A percentile compares a stretch with the other conserved stretches of the same genome.
These are phyloP conservation scores for Hirudinaria manillensis DNA, from an alignment of 2,888 invertebrate species.

Conservation along the genomic window DNA sequence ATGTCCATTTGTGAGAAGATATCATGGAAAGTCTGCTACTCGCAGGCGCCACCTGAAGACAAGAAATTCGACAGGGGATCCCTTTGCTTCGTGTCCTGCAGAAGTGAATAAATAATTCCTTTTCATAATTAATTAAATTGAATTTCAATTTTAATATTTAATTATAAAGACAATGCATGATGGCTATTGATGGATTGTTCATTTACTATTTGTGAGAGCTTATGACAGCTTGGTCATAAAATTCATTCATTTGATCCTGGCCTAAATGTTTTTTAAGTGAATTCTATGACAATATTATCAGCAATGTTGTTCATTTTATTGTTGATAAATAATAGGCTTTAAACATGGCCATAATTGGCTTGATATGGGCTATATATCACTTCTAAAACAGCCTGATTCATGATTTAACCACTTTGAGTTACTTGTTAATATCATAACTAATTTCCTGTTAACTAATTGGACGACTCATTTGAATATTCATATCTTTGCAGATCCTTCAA, in stretches of 20 bases:
- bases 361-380: too few species aligned
- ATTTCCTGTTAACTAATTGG: too few species aligned
- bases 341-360: too few species aligned
- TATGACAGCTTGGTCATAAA: background rate
- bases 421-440: too few species aligned
- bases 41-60: slow-evolving; percentile 38
- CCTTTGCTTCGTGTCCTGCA: slow-evolving; percentile 91
- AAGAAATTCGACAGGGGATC: slow-evolving; percentile 44
- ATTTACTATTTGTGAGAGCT: background rate
- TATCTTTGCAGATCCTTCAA: slow-evolving; percentile 32
- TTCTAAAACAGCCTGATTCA: too few species aligned
- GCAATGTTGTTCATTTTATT: background rate
- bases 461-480: too few species aligned
- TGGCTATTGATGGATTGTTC: too few species aligned
- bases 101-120: slow-evolving; percentile 28
- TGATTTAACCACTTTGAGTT: too few species aligned
- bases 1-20: slow-evolving; percentile 92
- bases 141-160: too few species aligned
- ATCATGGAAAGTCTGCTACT: slow-evolving; percentile 87
- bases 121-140: background rate
- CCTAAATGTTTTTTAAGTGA: background rate
- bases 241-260: background rate
- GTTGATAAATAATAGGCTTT: background rate
- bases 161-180: too few species aligned
- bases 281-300: too few species aligned